These are phyloP conservation scores for Burhinus oedicnemus DNA, from an alignment of 2,113 vertebrate genomes.

Conservation along the genomic window DNA sequence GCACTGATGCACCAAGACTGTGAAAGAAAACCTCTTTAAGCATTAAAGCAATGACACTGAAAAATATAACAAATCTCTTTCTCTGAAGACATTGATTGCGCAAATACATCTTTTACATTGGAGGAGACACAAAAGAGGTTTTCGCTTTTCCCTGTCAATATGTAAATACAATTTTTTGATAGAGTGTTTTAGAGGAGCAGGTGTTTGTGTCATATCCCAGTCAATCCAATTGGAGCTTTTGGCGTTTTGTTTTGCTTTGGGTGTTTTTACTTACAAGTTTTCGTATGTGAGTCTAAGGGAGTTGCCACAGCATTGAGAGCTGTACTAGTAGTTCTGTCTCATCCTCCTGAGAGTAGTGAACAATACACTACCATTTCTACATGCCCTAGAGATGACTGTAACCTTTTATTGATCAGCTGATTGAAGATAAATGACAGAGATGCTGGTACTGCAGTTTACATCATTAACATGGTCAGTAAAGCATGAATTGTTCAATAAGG, in stretches of 20 bases:
- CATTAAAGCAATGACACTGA: not conserved
- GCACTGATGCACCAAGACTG: too few species aligned
- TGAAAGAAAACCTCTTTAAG: not conserved
- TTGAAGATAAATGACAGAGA: constrained; percentile 82
- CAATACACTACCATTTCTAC: constrained; percentile 56
- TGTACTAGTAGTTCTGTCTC: constrained; percentile 52
- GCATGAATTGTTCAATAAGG: constrained; percentile 84
- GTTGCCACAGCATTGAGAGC: constrained; percentile 23
- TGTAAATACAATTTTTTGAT: constrained; percentile 7
- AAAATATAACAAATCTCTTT: not conserved
- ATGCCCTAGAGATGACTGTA: constrained; percentile 78
- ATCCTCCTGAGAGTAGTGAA: constrained; percentile 67
- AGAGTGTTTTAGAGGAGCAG: constrained; percentile 17
- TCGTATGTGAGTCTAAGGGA: constrained; percentile 13
- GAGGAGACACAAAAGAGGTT: not conserved
- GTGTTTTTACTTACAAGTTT: constrained; percentile 38
- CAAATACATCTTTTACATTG: not conserved
- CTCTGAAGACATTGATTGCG: not conserved
- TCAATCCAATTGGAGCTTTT: not conserved
- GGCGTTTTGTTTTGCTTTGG: not conserved
- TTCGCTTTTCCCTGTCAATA: constrained; percentile 22
- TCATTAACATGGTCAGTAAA: constrained; percentile 86
- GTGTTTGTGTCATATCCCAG: not conserved
- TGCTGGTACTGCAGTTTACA: constrained; percentile 83
- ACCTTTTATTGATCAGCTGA: constrained; percentile 82